Base-by-base conservation (phyloP, 2,888 invertebrate species). In the Ormyrus rosae region DNA sequence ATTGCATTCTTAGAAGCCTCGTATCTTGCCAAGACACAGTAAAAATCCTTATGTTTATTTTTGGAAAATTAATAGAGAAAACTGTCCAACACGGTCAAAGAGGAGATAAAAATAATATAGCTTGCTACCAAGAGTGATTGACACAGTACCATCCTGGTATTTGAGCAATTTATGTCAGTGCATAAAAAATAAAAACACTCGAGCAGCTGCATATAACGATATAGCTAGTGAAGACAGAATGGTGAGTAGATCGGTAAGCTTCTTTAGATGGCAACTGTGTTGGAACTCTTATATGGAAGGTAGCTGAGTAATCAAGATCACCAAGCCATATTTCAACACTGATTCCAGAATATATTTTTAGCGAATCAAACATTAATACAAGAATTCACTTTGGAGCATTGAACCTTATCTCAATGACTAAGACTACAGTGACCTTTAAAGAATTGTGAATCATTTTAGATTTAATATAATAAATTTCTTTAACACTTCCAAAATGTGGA, bases 41-140 rank as follows among this genome's bases (percentile, higher is more conserved):
- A 72, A 80, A 80, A 80, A 78, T 65, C 73, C 73, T 61, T 72
- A 48, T 56, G 83, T 86, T 87, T 87, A 87, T 88, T 88, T 87
- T 86, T 81, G 83, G 84, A 83, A 78, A 84, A 86, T 86, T 84
- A 84, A 85, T 81, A 83, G 82, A 82, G 78, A 83, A 84, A 84
- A 85, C 83, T 80, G 68, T 80, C 19, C 11, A 82, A 84, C 84
- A 84, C 81, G 77, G 68, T 69, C 72, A 81, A 84, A 83, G 75
- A 82, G 69, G 68, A 82, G 85, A 82, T 85, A 86, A 88, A 88
- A 88, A 89, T 88, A 88, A 86, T 81, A 71, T 55, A 50, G 77
- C 71, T 65, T 70, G 70, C 78, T 68, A 74, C 82, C 81, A 74
- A 73, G 74, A 75, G 63, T 75, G 78, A 84, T 82, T 81, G 84